Evolutionary conservation across 2,113 vertebrate species (phyloP).

Genomic region (Mustelus asterias): DNA sequence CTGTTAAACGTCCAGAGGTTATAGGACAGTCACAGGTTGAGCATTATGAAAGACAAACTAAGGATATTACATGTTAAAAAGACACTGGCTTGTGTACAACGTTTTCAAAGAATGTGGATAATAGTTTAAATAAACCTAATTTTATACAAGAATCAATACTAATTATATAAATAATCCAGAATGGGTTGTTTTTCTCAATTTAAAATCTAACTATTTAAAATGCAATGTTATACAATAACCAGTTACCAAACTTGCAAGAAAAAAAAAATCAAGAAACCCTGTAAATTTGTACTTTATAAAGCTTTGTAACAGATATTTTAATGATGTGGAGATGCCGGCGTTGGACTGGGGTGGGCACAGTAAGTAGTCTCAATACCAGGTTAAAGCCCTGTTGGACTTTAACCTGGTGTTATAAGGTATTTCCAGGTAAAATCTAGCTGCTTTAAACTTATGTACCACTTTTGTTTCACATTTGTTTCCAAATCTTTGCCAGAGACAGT

Average conservation of each 20-base stretch:
- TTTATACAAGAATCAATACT: neutral
- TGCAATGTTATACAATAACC: neutral
- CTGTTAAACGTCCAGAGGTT: neutral
- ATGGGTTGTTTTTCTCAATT: neutral
- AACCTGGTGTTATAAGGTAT: no score
- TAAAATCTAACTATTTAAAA: neutral
- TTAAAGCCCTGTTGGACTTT: no score
- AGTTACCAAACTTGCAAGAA: neutral
- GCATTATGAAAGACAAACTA: neutral
- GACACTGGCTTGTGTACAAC: neutral
- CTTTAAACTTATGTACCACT: no score
- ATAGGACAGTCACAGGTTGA: neutral
- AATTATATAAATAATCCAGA: neutral
- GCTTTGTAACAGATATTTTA: neutral
- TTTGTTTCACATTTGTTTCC: no score
- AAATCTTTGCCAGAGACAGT: neutral
- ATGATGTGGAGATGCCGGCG: no score
- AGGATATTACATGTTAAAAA: neutral
- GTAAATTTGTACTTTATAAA: neutral
- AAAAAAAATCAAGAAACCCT: neutral
- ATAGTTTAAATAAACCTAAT: neutral
- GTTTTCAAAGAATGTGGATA: neutral
- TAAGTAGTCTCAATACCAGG: no score
- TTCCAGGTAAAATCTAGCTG: no score
- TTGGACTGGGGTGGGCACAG: no score